These are phyloP conservation scores for Zygaena filipendulae DNA, from an alignment of 2,888 invertebrate genomes.

Conservation along the genomic window DNA sequence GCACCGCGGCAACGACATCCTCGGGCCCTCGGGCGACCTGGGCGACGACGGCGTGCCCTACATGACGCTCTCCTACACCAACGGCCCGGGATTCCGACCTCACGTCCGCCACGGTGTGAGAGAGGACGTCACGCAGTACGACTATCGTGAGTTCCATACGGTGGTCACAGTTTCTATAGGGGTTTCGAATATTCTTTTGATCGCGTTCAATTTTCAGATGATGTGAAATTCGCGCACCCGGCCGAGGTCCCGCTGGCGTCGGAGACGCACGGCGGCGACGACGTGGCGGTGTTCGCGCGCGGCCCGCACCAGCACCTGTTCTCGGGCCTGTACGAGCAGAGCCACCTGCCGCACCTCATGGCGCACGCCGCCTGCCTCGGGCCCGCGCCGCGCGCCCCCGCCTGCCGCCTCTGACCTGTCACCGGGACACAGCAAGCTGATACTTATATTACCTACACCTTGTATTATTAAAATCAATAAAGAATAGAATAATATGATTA, in stretches of 20 bases:
- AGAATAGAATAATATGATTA: too few relatives aligned
- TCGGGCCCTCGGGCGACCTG: slow-evolving; percentile 41
- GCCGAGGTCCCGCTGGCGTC: slow-evolving; percentile 64
- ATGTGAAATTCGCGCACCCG: too few relatives aligned
- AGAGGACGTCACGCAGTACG: slow-evolving; percentile 45
- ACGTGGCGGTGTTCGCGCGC: slow-evolving; percentile 77
- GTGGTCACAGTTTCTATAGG: too few relatives aligned
- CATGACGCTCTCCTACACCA: slow-evolving; percentile 72
- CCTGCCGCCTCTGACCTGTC: too few relatives aligned
- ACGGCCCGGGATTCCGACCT: slow-evolving; percentile 68
- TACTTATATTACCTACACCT: too few relatives aligned
- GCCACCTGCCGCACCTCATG: slow-evolving; percentile 79
- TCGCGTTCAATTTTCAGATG: too few relatives aligned
- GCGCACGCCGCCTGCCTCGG: slow-evolving; percentile 79
- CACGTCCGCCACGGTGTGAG: slow-evolving; percentile 36
- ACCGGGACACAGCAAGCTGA: too few relatives aligned
- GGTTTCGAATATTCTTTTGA: not conserved
- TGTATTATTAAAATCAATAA: too few relatives aligned
- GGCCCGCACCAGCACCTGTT: slow-evolving; percentile 82
- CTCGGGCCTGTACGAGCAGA: slow-evolving; percentile 80
- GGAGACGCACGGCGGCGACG: slow-evolving; percentile 83
- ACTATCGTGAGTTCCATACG: slow-evolving; percentile 34
- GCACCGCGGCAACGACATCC: slow-evolving; percentile 49
- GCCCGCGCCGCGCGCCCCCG: slow-evolving; percentile 37
- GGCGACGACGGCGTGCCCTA: slow-evolving; percentile 64